These are phyloP conservation scores for Actinostola sp. DNA, from an alignment of 92 coral and sea anemone species.

Conservation along the genomic window DNA sequence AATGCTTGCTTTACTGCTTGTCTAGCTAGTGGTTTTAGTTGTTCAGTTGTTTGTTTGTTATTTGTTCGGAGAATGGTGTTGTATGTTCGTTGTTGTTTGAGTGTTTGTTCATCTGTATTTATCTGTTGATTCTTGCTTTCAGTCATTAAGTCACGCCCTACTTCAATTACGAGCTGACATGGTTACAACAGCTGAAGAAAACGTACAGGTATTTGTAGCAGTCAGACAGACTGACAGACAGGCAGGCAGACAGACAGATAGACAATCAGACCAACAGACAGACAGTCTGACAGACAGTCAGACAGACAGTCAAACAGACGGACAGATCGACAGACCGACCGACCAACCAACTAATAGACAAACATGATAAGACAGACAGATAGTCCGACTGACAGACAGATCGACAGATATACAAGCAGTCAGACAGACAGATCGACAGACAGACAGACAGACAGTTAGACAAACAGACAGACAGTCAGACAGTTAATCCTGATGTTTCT, in stretches of 20 bases:
- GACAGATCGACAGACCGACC: background rate
- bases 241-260: background rate
- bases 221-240: background rate
- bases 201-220: constrained; percentile 72
- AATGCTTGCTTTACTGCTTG: too few species aligned
- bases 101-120: background rate
- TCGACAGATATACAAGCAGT: background rate
- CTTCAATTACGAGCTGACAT: constrained; percentile 95
- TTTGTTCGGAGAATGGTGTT: too few species aligned
- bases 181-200: constrained; percentile 96
- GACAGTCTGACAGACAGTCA: background rate
- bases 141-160: constrained; percentile 94
- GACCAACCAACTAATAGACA: background rate
- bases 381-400: background rate
- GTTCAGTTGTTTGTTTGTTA: too few species aligned
- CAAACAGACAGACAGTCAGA: constrained; percentile 1
- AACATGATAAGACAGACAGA: background rate
- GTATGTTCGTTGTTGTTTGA: too few species aligned
- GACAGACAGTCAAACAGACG: background rate
- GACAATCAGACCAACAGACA: background rate
- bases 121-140: background rate
- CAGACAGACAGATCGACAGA: background rate
- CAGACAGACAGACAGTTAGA: background rate
- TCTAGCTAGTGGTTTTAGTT: too few species aligned
- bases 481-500: background rate